Evolutionary conservation across 2,888 invertebrate genomes (phyloP).

Genomic region (Dysmachus trigonus): DNA sequence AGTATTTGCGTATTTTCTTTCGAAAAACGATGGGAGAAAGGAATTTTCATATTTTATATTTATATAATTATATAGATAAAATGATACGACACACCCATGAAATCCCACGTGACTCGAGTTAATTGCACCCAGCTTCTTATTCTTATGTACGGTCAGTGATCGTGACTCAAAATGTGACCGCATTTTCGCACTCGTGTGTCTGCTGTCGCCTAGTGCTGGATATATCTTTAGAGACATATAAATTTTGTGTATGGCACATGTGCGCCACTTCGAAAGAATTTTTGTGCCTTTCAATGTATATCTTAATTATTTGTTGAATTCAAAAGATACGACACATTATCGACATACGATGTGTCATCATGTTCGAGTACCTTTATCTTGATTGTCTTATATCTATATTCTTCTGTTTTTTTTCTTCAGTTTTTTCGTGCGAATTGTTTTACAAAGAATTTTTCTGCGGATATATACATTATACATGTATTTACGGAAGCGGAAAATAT

Average conservation of each 20-base stretch:
- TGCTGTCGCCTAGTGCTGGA: background rate
- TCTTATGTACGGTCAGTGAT: conserved; percentile 16
- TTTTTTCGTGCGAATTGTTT: background rate
- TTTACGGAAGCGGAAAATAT: background rate
- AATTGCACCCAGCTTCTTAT: conserved; percentile 15
- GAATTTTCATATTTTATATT: background rate
- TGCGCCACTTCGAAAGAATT: background rate
- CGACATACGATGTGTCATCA: background rate
- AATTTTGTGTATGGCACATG: background rate
- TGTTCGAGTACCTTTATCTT: background rate
- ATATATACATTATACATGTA: too few species aligned
- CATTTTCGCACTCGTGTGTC: background rate
- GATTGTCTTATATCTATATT: too few species aligned
- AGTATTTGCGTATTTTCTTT: background rate
- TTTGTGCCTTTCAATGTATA: background rate
- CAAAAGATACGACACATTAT: background rate
- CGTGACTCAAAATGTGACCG: conserved; percentile 14
- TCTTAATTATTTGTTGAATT: background rate
- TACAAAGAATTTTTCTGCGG: background rate
- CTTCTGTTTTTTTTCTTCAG: too few species aligned
- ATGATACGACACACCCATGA: background rate
- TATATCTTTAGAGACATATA: background rate
- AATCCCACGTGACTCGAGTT: conserved; percentile 22
- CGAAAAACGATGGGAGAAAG: background rate
- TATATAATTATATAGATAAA: background rate